Conservation (phyloP, 2,888 invertebrate species). For the Alloplasta piceator region DNA sequence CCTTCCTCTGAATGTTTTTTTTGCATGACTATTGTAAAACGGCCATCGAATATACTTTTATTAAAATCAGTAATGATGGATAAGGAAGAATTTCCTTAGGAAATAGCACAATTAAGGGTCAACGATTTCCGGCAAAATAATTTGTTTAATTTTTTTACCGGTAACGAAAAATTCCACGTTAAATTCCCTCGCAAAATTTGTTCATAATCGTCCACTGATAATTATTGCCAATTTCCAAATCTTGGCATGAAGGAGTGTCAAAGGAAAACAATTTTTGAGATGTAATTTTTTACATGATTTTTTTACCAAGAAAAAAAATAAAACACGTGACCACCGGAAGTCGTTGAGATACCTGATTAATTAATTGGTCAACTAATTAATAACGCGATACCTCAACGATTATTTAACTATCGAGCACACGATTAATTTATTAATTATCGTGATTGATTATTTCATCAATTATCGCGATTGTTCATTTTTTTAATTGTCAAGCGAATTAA, state of each 20-base stretch:
- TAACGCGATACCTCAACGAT: not conserved
- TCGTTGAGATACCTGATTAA: no score
- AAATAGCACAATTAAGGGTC: no score
- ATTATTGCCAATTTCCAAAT: no score
- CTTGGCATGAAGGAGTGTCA: no score
- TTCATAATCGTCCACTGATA: no score
- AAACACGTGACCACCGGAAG: no score
- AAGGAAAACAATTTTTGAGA: no score
- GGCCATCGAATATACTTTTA: slow-evolving; percentile 50
- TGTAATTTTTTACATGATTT: not conserved
- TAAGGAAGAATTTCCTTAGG: slow-evolving; percentile 1
- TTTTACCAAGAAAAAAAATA: slow-evolving; percentile 10
- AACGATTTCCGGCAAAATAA: no score
- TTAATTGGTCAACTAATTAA: not conserved
- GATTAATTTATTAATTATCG: not conserved
- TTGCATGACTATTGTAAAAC: slow-evolving; percentile 38
- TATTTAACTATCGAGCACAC: not conserved
- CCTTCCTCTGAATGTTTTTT: not conserved
- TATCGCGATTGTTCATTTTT: not conserved
- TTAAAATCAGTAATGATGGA: slow-evolving; percentile 33
- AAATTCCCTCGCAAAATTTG: no score
- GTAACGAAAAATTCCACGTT: no score
- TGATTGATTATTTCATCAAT: not conserved
- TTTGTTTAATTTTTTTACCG: no score
- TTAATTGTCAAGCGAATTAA: not conserved